Base-by-base conservation (phyloP, 2,113 vertebrate genomes). In the Fregetta grallaria region DNA sequence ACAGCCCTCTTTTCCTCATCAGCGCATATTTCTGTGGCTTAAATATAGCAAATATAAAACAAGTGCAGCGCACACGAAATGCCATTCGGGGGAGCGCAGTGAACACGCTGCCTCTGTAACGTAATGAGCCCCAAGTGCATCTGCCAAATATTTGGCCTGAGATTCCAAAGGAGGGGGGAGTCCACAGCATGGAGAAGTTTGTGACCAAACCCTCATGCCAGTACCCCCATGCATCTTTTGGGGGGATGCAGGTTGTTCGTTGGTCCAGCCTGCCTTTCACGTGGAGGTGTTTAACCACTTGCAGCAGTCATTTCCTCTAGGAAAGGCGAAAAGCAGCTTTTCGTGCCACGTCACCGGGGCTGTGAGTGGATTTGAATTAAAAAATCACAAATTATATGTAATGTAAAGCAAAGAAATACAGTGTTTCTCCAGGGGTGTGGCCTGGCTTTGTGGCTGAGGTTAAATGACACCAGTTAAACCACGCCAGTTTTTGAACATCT, bases 31-130 rank as follows among this genome's bases (percentile, higher is more conserved):
- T 97, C 87, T 92, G 59, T 16, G 75, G 55, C 94, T 95, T 97
- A 97, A 95, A 97, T 95, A 94, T 97, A 97, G 96, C 87, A 92
- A 79, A 96, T 23, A 85, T 10, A 76, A 95, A 90, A 82, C 95
- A 97, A 96, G 86, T 96, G 96, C 89, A 95, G 95, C n/a, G 8
- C 77, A 91, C 93, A 83, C 6, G 7, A 83, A 88, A 97, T 95
- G 84, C 95, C 95, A 50, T 94, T 92, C 70, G 56, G 94, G 87
- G 90, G 88, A 94, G 92, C 42, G 79, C 94, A 80, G 1, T 44
- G 61, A 92, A 83, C 79, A 72, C 3, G 20, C 91, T 91, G 89
- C 84, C 67, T 86, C 74, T 77, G 89, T 71, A 95, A 96, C 3
- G 16, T 20, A 94, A 90, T n/a, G 58, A 96, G 81, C 59, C 94